Conservation (phyloP, 2,797 vertebrate species). For the Momotus momota region DNA sequence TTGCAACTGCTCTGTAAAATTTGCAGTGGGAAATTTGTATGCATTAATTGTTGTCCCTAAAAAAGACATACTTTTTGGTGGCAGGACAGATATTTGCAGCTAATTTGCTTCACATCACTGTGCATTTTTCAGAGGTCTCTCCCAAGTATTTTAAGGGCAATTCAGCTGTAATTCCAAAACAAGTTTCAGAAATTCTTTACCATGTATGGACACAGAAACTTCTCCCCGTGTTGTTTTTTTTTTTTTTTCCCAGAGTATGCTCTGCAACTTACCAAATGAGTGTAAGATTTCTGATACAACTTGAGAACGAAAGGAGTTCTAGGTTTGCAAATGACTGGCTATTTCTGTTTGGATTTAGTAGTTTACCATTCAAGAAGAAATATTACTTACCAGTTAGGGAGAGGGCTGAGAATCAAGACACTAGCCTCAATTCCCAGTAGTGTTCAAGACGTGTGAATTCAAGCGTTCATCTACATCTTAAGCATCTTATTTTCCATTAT, state of each 20-base stretch:
- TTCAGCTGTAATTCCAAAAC: slow-evolving; percentile 50
- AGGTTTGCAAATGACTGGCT: neutral
- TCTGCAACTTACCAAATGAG: neutral
- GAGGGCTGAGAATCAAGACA: neutral
- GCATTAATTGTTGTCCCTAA: neutral
- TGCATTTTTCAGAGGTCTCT: neutral
- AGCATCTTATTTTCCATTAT: neutral
- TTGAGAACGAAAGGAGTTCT: neutral
- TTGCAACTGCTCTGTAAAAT: neutral
- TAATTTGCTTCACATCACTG: neutral
- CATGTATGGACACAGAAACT: slow-evolving; percentile 35
- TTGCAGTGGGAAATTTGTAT: neutral
- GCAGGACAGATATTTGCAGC: neutral
- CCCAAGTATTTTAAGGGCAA: slow-evolving; percentile 36
- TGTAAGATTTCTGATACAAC: neutral
- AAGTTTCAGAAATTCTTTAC: slow-evolving; percentile 62
- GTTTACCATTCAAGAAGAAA: neutral
- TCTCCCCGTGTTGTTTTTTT: neutral
- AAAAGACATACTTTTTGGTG: neutral
- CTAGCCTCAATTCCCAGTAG: neutral
- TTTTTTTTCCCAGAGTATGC: neutral
- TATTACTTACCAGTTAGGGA: neutral
- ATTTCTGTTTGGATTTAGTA: neutral
- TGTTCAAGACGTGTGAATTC: neutral
- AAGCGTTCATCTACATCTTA: neutral